Percentiles rank a stretch among this genome's conserved stretches.
Evolutionary conservation across 2,888 invertebrate species (phyloP).

Genomic region (Petrolisthes cinctipes): DNA sequence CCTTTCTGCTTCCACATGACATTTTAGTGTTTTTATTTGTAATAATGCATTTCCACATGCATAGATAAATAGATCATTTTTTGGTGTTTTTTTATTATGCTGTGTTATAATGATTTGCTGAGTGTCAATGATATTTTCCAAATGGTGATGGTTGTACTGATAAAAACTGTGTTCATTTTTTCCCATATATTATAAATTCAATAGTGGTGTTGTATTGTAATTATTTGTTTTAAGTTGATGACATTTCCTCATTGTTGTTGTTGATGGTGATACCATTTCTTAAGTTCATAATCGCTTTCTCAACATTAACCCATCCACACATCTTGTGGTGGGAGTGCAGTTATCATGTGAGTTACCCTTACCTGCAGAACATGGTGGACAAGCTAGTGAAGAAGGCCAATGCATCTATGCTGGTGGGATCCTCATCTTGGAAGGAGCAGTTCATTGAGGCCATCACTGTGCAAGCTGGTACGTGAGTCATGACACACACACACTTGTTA

Average conservation of each 20-base stretch:
- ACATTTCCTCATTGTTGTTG: not conserved
- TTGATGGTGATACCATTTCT: not conserved
- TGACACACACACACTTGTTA: no score
- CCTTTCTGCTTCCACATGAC: not conserved
- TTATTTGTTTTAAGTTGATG: not conserved
- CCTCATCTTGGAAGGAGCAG: constrained; percentile 99
- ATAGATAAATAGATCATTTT: not conserved
- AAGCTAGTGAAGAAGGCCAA: constrained; percentile 97
- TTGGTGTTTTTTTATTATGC: not conserved
- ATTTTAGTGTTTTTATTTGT: not conserved
- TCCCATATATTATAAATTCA: no score
- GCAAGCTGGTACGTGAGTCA: constrained; percentile 78
- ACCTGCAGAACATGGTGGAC: constrained; percentile 90
- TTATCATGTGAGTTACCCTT: not conserved
- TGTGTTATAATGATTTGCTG: not conserved
- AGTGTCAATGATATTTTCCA: not conserved
- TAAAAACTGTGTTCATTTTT: no score
- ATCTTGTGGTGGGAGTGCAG: not conserved
- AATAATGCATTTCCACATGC: not conserved
- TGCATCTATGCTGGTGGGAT: constrained; percentile 88
- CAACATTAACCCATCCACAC: no score
- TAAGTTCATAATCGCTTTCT: no score
- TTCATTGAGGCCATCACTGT: constrained; percentile 97
- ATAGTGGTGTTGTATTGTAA: not conserved
- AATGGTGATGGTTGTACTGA: no score